A percentile compares a stretch with the other conserved stretches of the same genome.
These are phyloP conservation scores for Hypocryptadius cinnamomeus DNA, from an alignment of 2,113 vertebrate genomes.

Conservation along the genomic window DNA sequence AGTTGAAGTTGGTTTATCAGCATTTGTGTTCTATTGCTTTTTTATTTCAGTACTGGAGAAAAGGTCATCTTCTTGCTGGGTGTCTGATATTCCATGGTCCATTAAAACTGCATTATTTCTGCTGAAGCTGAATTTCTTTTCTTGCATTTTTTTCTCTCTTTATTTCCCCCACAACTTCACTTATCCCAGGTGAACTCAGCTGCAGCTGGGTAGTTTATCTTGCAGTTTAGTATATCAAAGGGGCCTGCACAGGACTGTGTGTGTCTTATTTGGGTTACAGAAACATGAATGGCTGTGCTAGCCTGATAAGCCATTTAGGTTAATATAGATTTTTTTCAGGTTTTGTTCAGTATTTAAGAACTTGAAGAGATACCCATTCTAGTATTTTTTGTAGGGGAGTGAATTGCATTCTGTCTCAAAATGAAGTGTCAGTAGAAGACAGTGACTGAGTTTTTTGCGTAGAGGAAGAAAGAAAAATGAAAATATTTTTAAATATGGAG, in stretches of 20 bases:
- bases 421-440: neutral
- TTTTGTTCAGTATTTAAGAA: neutral
- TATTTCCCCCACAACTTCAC: rapidly evolving
- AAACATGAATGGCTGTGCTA: neutral
- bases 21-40: neutral
- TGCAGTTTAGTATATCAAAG: neutral
- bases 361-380: neutral
- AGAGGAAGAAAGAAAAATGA: neutral
- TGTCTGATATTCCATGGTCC: neutral
- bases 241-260: neutral
- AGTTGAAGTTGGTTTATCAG: constrained; percentile 32
- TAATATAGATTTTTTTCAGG: neutral
- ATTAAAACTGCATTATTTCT: neutral
- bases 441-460: neutral
- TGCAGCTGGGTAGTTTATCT: neutral
- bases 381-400: neutral
- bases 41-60: constrained; percentile 5
- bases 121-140: neutral
- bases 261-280: neutral
- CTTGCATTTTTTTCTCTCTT: neutral
- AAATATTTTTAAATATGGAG: neutral
- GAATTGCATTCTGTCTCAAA: neutral
- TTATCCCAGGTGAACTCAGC: neutral
- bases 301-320: neutral
- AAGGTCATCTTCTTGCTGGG: constrained; percentile 21